Conservation (phyloP, 1,140 invertebrate genomes). For the Sipha flava region DNA sequence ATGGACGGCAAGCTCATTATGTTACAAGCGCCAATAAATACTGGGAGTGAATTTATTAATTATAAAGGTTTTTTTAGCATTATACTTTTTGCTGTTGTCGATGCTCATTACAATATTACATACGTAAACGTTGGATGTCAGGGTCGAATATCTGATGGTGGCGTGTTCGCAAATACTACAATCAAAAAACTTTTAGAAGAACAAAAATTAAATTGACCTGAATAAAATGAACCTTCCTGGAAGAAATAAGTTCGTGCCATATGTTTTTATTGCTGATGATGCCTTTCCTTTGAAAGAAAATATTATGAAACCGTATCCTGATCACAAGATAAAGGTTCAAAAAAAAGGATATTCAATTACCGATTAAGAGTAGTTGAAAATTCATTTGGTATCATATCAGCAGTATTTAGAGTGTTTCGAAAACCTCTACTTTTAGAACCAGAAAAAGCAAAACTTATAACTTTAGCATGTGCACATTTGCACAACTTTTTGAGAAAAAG, state of each 20-base stretch:
- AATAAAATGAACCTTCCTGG: neutral
- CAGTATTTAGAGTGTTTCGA: constrained; percentile 44
- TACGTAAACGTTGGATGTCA: constrained; percentile 34
- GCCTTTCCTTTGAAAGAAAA: constrained; percentile 45
- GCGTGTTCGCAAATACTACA: constrained; percentile 43
- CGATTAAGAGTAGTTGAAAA: constrained; percentile 47
- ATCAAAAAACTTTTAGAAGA: constrained; percentile 39
- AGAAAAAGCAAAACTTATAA: constrained; percentile 38
- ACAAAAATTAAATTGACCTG: constrained; percentile 33
- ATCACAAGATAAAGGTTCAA: constrained; percentile 43
- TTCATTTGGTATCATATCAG: constrained; percentile 47
- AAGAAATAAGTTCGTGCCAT: neutral
- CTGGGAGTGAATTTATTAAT: constrained; percentile 35
- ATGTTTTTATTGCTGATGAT: constrained; percentile 45
- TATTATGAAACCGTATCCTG: constrained; percentile 47
- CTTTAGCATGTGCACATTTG: constrained; percentile 37
- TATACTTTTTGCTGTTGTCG: constrained; percentile 34
- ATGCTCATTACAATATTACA: constrained; percentile 36
- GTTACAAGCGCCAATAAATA: constrained; percentile 41
- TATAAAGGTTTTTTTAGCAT: too few relatives aligned
- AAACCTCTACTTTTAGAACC: constrained; percentile 40
- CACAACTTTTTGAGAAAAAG: neutral
- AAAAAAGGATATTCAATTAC: constrained; percentile 44
- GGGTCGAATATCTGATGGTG: too few relatives aligned
- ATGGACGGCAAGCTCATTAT: constrained; percentile 45